A percentile compares a stretch with the other conserved stretches of the same genome.
phyloP scores from a whole-genome alignment of 2,797 vertebrate species.

The Melanotaenia trifasciata region DNA sequence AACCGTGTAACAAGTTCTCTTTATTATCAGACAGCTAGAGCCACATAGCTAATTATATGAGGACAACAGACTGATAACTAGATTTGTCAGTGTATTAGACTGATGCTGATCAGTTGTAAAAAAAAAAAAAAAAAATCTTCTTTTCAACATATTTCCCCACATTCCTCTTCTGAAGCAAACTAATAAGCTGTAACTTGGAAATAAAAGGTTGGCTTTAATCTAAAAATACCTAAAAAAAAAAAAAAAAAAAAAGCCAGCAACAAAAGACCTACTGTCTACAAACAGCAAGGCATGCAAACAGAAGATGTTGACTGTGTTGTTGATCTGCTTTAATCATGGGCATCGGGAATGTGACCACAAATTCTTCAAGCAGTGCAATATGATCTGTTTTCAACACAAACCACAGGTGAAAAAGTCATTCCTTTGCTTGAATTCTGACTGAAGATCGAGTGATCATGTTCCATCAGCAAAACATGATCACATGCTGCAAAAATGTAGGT shows the following conservation, averaged over 20 bases:
- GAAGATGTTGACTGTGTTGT: constrained; percentile 43
- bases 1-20: constrained; percentile 68
- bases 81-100: constrained; percentile 32
- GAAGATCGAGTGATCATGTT: constrained; percentile 32
- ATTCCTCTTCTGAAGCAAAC: constrained; percentile 10
- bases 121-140: constrained; percentile 18
- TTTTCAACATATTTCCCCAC: background rate
- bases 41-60: constrained; percentile 65
- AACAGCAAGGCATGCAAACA: constrained; percentile 22
- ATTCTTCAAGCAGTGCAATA: constrained; percentile 13
- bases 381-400: constrained; percentile 32
- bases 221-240: constrained; percentile 35
- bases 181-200: constrained; percentile 1
- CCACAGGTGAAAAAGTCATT: constrained; percentile 42
- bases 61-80: constrained; percentile 25
- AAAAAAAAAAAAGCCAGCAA: constrained; percentile 13
- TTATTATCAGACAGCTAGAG: constrained; percentile 63
- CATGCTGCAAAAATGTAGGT: constrained; percentile 1
- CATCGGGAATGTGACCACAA: constrained; percentile 23
- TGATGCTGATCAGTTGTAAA: constrained; percentile 32
- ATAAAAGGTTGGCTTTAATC: constrained; percentile 40
- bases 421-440: constrained; percentile 29
- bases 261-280: constrained; percentile 35
- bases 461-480: constrained; percentile 26
- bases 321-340: constrained; percentile 45